Conservation (phyloP, 2,797 vertebrate species). For the Sus cebifrons region DNA sequence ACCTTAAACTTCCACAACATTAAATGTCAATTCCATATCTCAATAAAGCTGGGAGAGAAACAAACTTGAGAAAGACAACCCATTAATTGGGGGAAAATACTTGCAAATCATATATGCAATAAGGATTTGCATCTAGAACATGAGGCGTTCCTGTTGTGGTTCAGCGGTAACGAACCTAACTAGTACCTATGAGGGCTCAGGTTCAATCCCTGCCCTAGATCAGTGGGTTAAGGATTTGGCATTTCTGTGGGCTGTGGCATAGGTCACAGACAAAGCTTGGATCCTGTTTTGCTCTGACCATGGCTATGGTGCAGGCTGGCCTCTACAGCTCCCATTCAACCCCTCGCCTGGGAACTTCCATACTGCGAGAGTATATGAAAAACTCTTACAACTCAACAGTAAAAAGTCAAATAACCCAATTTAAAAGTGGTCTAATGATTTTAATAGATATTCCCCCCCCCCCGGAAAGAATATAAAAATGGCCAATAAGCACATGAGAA, state of each 20-base stretch:
- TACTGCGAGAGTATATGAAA: not conserved
- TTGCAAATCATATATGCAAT: not conserved
- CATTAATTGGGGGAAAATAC: not conserved
- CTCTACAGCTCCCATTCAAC: too few species aligned
- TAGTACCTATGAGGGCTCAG: too few species aligned
- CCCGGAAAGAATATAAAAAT: not conserved
- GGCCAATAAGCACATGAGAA: not conserved
- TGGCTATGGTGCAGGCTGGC: too few species aligned
- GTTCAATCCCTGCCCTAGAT: too few species aligned
- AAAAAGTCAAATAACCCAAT: slow-evolving; percentile 28
- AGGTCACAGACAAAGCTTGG: too few species aligned
- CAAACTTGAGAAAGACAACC: not conserved
- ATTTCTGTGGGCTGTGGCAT: too few species aligned
- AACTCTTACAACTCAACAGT: not conserved
- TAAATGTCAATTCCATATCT: not conserved
- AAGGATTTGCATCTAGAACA: not conserved
- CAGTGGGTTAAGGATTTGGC: too few species aligned
- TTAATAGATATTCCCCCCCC: not conserved
- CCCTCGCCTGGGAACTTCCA: too few species aligned
- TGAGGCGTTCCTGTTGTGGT: too few species aligned
- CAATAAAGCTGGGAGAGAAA: not conserved
- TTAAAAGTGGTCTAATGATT: slow-evolving; percentile 16
- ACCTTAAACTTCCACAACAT: not conserved
- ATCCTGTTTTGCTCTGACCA: too few species aligned
- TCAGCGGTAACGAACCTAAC: too few species aligned